Conservation (phyloP, 1,140 invertebrate genomes). For the Drosophila asahinai region DNA sequence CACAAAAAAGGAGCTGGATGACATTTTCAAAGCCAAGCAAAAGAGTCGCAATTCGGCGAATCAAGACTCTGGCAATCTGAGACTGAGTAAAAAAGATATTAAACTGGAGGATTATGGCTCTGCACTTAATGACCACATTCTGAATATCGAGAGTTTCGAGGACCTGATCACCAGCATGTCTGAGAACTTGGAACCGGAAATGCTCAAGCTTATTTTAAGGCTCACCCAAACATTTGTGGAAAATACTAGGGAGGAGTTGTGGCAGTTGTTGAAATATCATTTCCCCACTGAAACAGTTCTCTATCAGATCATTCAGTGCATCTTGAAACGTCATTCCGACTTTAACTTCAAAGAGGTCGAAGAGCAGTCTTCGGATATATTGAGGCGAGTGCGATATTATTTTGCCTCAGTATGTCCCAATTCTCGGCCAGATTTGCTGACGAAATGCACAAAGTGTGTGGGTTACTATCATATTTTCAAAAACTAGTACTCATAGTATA, state of each 20-base stretch:
- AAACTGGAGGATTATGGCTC: not conserved
- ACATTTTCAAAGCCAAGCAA: not conserved
- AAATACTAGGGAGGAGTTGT: conserved; percentile 5
- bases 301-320: conserved; percentile 16
- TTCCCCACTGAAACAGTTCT: conserved; percentile 19
- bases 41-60: too few species aligned
- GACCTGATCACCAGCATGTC: conserved; percentile 4
- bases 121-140: not conserved
- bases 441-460: conserved; percentile 6
- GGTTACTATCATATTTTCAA: conserved; percentile 7
- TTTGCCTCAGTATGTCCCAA: conserved; percentile 4
- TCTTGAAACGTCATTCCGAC: conserved; percentile 1
- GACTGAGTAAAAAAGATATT: too few species aligned
- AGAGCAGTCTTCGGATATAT: conserved; percentile 14
- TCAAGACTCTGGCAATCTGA: not conserved
- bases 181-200: conserved; percentile 5
- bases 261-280: conserved; percentile 2
- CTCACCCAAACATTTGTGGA: conserved; percentile 16
- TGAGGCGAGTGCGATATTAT: conserved; percentile 12
- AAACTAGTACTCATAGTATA: not conserved
- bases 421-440: not conserved
- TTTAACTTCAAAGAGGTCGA: conserved; percentile 2
- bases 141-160: not conserved
- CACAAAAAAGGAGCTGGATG: not conserved
- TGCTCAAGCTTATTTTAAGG: not conserved